These are phyloP conservation scores for Teleopsis dalmanni DNA, from an alignment of 1,140 invertebrate species.

Conservation along the genomic window DNA sequence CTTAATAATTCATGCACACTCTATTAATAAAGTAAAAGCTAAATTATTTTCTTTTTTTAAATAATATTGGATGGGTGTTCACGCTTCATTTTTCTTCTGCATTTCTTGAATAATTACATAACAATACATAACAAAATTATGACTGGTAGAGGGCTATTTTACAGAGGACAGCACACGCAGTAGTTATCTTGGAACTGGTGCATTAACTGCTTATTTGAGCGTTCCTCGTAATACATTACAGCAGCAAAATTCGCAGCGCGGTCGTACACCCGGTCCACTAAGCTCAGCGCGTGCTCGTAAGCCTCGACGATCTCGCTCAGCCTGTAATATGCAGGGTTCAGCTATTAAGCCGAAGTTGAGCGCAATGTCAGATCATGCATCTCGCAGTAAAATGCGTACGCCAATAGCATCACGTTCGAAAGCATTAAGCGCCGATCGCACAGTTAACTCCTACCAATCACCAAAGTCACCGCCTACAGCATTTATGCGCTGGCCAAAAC, in stretches of 20 bases:
- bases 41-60: no score
- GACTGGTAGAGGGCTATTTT: conserved; percentile 35
- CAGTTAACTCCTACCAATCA: conserved; percentile 28
- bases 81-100: conserved; percentile 2
- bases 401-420: conserved; percentile 30
- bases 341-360: conserved; percentile 14
- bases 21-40: no score
- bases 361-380: conserved; percentile 15
- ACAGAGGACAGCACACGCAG: conserved; percentile 36
- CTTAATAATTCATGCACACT: no score
- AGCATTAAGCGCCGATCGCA: conserved; percentile 37
- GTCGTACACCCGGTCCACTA: conserved; percentile 32
- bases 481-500: conserved; percentile 50
- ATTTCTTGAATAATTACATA: conserved; percentile 1
- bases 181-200: conserved; percentile 17
- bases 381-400: conserved; percentile 37
- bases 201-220: conserved; percentile 10
- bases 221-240: background rate
- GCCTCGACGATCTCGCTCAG: conserved; percentile 32
- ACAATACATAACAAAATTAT: conserved; percentile 2
- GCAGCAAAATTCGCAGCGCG: conserved; percentile 7
- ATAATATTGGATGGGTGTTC: background rate
- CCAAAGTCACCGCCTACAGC: conserved; percentile 49
- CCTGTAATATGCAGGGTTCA: conserved; percentile 15
- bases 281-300: conserved; percentile 34